Conservation (phyloP, 2,797 vertebrate genomes). For the Sebastes vulpes region DNA sequence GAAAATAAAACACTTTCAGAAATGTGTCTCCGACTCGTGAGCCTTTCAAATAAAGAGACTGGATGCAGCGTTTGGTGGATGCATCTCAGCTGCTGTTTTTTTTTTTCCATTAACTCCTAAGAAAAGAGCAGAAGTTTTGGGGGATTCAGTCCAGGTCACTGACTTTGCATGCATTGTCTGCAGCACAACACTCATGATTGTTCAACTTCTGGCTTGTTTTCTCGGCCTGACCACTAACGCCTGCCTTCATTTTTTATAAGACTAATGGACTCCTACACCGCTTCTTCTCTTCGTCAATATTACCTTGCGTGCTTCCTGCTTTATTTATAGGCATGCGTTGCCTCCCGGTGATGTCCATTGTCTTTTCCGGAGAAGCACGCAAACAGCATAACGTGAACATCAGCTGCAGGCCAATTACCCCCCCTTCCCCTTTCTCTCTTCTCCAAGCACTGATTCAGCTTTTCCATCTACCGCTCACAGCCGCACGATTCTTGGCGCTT, state of each 20-base stretch:
- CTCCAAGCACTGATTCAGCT: constrained; percentile 54
- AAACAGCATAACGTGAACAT: constrained; percentile 47
- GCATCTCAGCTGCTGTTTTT: constrained; percentile 39
- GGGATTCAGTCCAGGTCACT: constrained; percentile 64
- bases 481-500: constrained; percentile 39
- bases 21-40: constrained; percentile 27
- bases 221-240: constrained; percentile 59
- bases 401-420: constrained; percentile 32
- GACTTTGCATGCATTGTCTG: constrained; percentile 74
- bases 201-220: constrained; percentile 64
- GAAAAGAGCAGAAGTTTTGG: constrained; percentile 55
- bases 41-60: constrained; percentile 49
- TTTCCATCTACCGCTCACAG: constrained; percentile 54
- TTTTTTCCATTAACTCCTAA: constrained; percentile 53
- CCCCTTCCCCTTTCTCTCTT: constrained; percentile 5
- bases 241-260: constrained; percentile 86
- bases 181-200: constrained; percentile 47
- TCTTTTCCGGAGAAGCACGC: constrained; percentile 65
- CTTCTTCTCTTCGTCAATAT: constrained; percentile 64
- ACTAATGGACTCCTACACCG: constrained; percentile 81
- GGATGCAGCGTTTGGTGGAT: constrained; percentile 11
- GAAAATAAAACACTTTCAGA: constrained; percentile 37
- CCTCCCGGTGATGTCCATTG: constrained; percentile 69
- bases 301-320: constrained; percentile 57
- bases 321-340: constrained; percentile 82